Conservation (phyloP, 2,113 vertebrate species). For the Nyctereutes procyonoides region DNA sequence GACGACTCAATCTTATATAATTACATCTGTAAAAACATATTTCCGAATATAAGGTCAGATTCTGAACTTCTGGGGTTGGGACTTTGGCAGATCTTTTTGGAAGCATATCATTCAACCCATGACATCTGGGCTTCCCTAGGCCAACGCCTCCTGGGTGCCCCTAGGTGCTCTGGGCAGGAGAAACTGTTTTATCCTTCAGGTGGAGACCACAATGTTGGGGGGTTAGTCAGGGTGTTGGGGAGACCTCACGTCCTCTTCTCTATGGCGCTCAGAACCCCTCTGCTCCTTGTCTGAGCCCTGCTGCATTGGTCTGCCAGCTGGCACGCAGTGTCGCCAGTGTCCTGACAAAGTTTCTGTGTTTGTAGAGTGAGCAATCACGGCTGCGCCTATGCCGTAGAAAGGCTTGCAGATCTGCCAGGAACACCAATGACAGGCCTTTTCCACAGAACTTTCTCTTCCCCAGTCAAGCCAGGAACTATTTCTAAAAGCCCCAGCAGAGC, state of each 20-base stretch:
- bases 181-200: not conserved
- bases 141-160: not conserved
- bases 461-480: constrained; percentile 30
- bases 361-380: not conserved
- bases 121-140: not conserved
- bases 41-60: not conserved
- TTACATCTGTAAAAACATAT: accelerated
- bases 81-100: not conserved
- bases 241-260: not conserved
- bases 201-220: accelerated
- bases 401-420: constrained; percentile 16
- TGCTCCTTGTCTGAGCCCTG: not conserved
- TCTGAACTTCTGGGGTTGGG: not conserved
- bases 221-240: not conserved
- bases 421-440: constrained; percentile 46
- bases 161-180: not conserved
- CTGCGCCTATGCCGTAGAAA: not conserved
- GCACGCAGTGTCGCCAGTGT: not conserved
- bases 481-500: not conserved
- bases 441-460: constrained; percentile 46
- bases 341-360: not conserved
- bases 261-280: not conserved
- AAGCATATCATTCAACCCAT: not conserved
- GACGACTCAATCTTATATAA: not conserved
- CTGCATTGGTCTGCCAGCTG: not conserved